Evolutionary conservation across 2,888 invertebrate species (phyloP), one percentile per base, ranked within the genome.

Genomic region (Aporophyla lueneburgensis): DNA sequence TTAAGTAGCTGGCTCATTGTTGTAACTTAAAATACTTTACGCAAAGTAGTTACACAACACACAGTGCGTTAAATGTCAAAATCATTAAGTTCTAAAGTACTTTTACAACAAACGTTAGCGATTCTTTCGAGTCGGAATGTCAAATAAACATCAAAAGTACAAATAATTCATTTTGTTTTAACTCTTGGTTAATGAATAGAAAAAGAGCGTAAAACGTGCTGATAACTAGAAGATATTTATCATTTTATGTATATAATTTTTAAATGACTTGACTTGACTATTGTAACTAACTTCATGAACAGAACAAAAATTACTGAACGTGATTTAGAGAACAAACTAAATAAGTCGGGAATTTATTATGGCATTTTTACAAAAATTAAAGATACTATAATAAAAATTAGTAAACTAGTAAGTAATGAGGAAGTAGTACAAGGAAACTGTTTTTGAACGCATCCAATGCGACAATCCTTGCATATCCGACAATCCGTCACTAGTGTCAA

Each of bases 11-110:
- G 85, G 84, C 85, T 89, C 91, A 92, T 91, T 88, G 81, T 89
- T 81, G 16, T 71, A 68, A 49, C 49, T 61, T 56, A 12, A 40
- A 78, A 70, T 71, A 61, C 58, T 77, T 74, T 76, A 74, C 51
- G 72, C 81, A 86, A 85, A 90, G 76, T 86, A 92, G 92, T 95
- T 95, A 95, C 95, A 95, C 95, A 95, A 95, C 93, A 92, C 88
- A 70, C 76, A 59, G 66, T 68, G 65, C 43, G 33, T 76, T 49
- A 79, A 79, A 51, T 78, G 86, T 81, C 81, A 84, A 81, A 79
- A 51, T 51, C 49, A n/a, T 19, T 4, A 51, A 65, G 54, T 33
- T 68, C 0, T 9, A 12, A 61, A 61, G 14, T 24, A 6, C 9
- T 14, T 76, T 77, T 76, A 24, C 43, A 61, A 68, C 77, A 27